Base-by-base conservation (phyloP, 1,140 invertebrate genomes). In the Onthophagus taurus region DNA sequence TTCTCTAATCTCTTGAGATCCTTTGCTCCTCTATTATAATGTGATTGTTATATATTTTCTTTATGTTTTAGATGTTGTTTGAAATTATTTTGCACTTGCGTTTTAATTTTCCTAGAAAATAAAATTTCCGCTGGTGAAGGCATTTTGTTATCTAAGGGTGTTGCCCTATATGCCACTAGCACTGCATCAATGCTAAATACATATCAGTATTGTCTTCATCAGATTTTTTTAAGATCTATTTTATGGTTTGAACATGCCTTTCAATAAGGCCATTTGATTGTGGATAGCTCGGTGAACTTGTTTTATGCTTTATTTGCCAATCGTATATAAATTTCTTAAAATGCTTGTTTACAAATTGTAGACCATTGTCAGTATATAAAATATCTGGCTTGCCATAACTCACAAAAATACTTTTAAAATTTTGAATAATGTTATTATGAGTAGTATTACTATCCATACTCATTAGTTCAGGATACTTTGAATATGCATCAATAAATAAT, bases 401-500 rank as follows among this genome's bases (percentile, higher is more conserved):
- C n/a, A n/a, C n/a, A n/a, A n/a, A n/a, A n/a, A n/a, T n/a, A n/a
- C n/a, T n/a, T n/a, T n/a, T n/a, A n/a, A n/a, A n/a, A n/a, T n/a
- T n/a, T n/a, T n/a, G n/a, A n/a, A n/a, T n/a, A n/a, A n/a, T n/a
- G n/a, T n/a, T n/a, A n/a, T n/a, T n/a, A n/a, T n/a, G n/a, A n/a
- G 26, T 18, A 11, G 24, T 17, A 20, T 42, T 21, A 16, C 19
- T 31, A 13, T 31, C 18, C 17, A 30, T 31, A 29, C 24, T 17
- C 12, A n/a, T 33, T 5, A 61, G 12, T 50, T 64, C 55, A 16
- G 58, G 29, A 44, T 50, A 64, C 44, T 61, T 63, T 29, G 52
- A 59, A 49, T 61, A 44, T 66, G 59, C 14, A 63, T 51, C 6
- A 59, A 46, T n/a, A 68, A 19, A 2, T 66, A 20, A 50, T 58